phyloP scores from a whole-genome alignment of 2,797 vertebrate species.

The Numenius phaeopus region DNA sequence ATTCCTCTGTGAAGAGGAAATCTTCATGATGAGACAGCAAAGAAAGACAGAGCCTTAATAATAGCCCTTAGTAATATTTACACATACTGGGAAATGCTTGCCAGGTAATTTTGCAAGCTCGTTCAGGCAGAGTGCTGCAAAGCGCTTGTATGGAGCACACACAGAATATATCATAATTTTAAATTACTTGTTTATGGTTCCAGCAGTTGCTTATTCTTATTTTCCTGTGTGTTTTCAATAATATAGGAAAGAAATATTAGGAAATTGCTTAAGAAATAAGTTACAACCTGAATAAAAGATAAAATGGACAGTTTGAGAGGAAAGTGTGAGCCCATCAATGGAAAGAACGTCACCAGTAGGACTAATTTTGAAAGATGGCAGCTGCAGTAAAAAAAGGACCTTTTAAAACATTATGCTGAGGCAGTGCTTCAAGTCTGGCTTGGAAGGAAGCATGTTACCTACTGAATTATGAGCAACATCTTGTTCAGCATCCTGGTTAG shows the following conservation, averaged over 20 bases:
- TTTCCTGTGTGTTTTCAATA: not conserved
- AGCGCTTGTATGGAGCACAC: not conserved
- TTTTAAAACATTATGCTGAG: not conserved
- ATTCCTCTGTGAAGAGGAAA: conserved; percentile 45
- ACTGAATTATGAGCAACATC: not conserved
- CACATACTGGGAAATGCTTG: not conserved
- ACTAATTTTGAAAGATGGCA: not conserved
- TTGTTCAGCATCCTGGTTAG: conserved; percentile 3
- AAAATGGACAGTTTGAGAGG: not conserved
- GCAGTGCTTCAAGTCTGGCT: not conserved
- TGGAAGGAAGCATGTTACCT: not conserved
- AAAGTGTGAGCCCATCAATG: not conserved
- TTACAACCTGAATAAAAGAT: not conserved
- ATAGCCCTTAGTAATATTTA: not conserved
- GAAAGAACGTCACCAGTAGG: not conserved
- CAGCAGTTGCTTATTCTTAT: not conserved
- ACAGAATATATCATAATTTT: not conserved
- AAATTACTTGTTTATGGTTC: not conserved
- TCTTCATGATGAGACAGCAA: not conserved
- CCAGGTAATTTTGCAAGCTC: conserved; percentile 19
- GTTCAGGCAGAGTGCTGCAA: not conserved
- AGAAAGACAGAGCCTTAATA: not conserved
- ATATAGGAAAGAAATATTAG: not conserved
- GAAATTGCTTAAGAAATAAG: not conserved
- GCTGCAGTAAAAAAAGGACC: not conserved